Percentiles rank a stretch among this genome's conserved stretches.
Evolutionary conservation across 2,797 vertebrate species (phyloP).

Genomic region (Gymnopithys bicolor): DNA sequence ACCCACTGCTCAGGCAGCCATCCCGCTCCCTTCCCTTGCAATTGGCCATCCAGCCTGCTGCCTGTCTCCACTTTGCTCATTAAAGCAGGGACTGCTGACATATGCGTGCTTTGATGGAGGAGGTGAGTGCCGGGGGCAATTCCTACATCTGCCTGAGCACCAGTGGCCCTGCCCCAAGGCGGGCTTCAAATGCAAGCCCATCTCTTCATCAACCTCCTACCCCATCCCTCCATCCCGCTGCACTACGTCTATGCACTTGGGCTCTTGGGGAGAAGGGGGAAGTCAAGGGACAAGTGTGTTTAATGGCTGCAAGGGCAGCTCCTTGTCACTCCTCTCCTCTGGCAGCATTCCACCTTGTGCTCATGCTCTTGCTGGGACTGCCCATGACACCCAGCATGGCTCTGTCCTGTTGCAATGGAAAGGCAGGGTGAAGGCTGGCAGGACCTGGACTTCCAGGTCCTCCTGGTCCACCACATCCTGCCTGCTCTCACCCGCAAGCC

Average conservation of each 20-base stretch:
- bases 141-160: not conserved
- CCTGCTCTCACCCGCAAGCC: not conserved
- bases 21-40: not conserved
- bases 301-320: not conserved
- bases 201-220: not conserved
- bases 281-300: not conserved
- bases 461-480: not conserved
- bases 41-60: not conserved
- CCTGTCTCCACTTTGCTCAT: not conserved
- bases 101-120: not conserved
- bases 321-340: not conserved
- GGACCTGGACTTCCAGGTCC: not conserved
- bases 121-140: not conserved
- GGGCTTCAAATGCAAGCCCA: not conserved
- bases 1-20: not conserved
- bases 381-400: not conserved
- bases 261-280: not conserved
- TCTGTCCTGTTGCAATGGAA: not conserved
- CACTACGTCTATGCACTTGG: not conserved
- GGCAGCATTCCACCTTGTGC: accelerated
- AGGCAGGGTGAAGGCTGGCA: not conserved
- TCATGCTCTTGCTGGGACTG: not conserved
- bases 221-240: not conserved
- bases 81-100: not conserved
- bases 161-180: not conserved